phyloP scores from a whole-genome alignment of 2,797 vertebrate species.

The Glyptemys insculpta region DNA sequence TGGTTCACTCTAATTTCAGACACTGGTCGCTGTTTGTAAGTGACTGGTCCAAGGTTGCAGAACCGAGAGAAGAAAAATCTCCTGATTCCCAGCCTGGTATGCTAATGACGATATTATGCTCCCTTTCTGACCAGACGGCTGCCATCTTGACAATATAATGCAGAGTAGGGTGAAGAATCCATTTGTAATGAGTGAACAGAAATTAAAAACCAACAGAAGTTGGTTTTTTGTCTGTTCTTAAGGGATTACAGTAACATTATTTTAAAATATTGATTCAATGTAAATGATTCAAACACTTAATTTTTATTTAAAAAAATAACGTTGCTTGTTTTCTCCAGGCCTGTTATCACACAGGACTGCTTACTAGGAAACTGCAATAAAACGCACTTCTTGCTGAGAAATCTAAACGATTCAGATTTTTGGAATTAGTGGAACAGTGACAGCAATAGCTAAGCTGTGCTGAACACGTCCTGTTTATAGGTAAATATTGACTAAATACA shows the following conservation, averaged over 20 bases:
- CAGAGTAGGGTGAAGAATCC: neutral
- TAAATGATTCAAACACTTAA: neutral
- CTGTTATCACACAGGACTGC: neutral
- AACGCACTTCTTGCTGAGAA: neutral
- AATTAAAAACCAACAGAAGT: no score
- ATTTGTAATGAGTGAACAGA: neutral
- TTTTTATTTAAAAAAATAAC: neutral
- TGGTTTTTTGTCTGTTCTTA: neutral
- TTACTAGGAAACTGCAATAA: neutral
- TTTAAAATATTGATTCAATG: neutral
- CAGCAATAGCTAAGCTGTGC: neutral
- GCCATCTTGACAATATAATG: neutral
- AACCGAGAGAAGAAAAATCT: neutral
- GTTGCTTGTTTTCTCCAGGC: neutral
- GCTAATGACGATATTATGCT: no score
- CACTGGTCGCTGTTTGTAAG: neutral
- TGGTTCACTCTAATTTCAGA: rapidly evolving
- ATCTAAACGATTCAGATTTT: neutral
- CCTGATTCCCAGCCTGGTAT: neutral
- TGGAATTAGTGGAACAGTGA: neutral
- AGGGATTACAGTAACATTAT: neutral
- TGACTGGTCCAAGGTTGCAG: neutral
- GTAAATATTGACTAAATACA: neutral
- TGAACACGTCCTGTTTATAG: neutral
- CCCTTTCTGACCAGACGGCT: no score